A percentile compares a stretch with the other conserved stretches of the same genome.
Conservation (phyloP, 2,888 invertebrate genomes). For the Patella pellucida region DNA sequence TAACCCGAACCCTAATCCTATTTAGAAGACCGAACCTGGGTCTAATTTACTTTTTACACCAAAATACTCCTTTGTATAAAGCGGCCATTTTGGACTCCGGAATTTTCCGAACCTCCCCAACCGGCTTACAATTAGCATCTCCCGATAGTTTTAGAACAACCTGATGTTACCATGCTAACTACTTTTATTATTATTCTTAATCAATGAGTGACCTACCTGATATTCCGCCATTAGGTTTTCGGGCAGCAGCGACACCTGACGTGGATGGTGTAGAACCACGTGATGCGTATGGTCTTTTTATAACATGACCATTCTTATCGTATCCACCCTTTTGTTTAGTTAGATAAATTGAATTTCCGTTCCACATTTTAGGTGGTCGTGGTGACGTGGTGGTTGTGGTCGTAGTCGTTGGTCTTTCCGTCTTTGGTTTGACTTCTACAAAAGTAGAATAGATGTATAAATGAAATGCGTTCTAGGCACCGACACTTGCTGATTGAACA, state of each 20-base stretch:
- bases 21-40: no score
- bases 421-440: slow-evolving; percentile 17
- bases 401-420: slow-evolving; percentile 18
- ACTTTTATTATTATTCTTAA: no score
- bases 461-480: no score
- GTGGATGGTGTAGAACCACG: neutral
- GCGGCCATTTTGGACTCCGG: no score
- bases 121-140: no score
- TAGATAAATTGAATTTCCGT: neutral
- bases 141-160: no score
- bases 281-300: neutral
- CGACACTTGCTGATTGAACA: no score
- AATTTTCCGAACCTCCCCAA: no score
- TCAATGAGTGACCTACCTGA: neutral
- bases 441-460: neutral
- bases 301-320: neutral
- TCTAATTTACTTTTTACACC: no score
- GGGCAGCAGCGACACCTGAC: neutral
- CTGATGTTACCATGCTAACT: no score
- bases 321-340: neutral
- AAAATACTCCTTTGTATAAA: no score
- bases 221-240: neutral
- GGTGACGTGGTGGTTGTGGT: slow-evolving; percentile 17
- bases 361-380: neutral
- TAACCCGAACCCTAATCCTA: no score